A percentile compares a stretch with the other conserved stretches of the same genome.
These are phyloP conservation scores for Drosophila asahinai DNA, from an alignment of 1,140 invertebrate species.

Conservation along the genomic window DNA sequence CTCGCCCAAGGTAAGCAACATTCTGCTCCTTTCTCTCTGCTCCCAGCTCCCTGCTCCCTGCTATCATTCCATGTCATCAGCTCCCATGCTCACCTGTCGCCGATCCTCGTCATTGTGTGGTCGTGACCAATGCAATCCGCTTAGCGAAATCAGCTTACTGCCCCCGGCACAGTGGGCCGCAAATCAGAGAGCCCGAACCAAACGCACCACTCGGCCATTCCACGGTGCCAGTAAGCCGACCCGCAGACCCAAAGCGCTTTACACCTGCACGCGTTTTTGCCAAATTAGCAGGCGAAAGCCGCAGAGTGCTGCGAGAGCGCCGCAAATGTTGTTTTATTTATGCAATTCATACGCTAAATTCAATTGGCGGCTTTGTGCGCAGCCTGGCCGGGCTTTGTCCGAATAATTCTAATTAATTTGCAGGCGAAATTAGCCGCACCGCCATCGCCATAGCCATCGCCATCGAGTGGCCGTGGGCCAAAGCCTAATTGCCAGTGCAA, in stretches of 20 bases:
- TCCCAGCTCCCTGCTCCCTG: neutral
- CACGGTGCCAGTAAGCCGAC: constrained; percentile 60
- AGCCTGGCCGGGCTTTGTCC: constrained; percentile 42
- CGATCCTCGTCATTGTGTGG: constrained; percentile 38
- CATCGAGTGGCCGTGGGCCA: constrained; percentile 47
- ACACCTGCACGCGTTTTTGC: constrained; percentile 73
- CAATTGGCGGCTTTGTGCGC: constrained; percentile 66
- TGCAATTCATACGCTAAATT: constrained; percentile 64
- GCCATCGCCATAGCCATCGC: constrained; percentile 29
- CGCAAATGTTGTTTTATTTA: constrained; percentile 60
- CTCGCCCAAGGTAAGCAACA: constrained; percentile 91
- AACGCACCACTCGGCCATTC: constrained; percentile 13
- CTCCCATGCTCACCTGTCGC: constrained; percentile 11
- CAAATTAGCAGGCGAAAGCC: constrained; percentile 62
- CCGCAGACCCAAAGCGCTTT: constrained; percentile 55
- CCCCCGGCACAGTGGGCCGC: constrained; percentile 25
- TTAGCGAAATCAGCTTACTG: constrained; percentile 75
- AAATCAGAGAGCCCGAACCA: constrained; percentile 19
- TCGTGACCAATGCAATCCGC: constrained; percentile 56
- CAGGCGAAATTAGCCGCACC: constrained; percentile 57
- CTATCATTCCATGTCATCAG: constrained; percentile 6
- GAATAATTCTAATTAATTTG: constrained; percentile 80
- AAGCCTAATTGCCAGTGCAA: constrained; percentile 73
- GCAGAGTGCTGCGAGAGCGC: constrained; percentile 27
- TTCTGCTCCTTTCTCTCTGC: neutral